Conservation (phyloP, 2,888 invertebrate species). For the Dendrolimus pini region DNA sequence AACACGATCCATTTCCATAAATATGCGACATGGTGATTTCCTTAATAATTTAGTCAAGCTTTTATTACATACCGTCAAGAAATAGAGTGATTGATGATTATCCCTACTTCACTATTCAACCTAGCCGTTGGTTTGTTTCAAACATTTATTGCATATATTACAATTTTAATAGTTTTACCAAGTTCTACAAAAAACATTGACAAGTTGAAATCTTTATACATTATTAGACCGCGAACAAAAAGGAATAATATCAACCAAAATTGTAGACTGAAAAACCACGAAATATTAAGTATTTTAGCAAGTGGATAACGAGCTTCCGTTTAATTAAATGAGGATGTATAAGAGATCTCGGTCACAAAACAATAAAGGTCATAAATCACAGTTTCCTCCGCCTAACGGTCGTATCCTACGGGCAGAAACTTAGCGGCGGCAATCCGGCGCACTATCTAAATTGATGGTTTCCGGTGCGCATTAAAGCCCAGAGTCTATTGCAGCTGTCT, state of each 20-base stretch:
- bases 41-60: too few species aligned
- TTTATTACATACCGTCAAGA: too few species aligned
- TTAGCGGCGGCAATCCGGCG: constrained; percentile 66
- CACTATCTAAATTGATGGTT: constrained; percentile 74
- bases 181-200: too few species aligned
- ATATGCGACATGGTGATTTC: background rate
- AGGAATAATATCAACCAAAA: too few species aligned
- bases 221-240: too few species aligned
- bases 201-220: too few species aligned
- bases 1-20: constrained; percentile 1
- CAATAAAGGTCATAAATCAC: constrained; percentile 73
- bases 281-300: background rate
- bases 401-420: constrained; percentile 64
- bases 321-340: constrained; percentile 47
- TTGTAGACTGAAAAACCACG: background rate
- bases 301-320: constrained; percentile 29
- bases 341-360: constrained; percentile 57
- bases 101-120: too few species aligned
- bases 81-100: too few species aligned
- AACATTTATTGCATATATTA: too few species aligned
- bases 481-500: constrained; percentile 67
- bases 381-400: constrained; percentile 66
- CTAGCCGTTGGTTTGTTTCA: too few species aligned
- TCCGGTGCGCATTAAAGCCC: constrained; percentile 67
- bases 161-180: too few species aligned